Evolutionary conservation across 2,113 vertebrate genomes (phyloP), one percentile per base, ranked within the genome.

Genomic region (Aegotheles bennettii): DNA sequence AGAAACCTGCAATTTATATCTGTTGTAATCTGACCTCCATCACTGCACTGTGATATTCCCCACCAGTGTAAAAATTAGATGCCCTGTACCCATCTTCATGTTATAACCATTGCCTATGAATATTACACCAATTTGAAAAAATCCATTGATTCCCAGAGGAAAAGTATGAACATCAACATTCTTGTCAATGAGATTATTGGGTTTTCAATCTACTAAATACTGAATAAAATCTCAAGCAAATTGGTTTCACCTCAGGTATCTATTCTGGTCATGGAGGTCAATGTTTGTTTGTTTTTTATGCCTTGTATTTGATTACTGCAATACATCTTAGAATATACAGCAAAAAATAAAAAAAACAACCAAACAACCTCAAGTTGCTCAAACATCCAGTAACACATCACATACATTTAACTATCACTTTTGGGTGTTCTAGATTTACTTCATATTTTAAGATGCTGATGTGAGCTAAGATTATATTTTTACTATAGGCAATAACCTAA

Each of bases 131-230:
- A 36, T 77, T 68, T 80, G 51, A 74, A 96, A 95, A 94, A 93
- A 74, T 60, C 54, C 61, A 68, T 36, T 31, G 50, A 94, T 93
- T 96, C 54, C 36, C 59, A 68, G 43, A 16, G 43, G 48, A 67
- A 60, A 75, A 69, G 28, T 70, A 63, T 28, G 16, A 23, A 57
- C 59, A 75, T 90, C 51, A 94, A 74, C 63, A 87, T 80, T 85
- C 76, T 74, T 93, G 81, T 91, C 82, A 90, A 84, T 3, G 6
- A 94, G 54, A 90, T 90, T 78, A 96, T 63, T 90, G 42, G 45
- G 86, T 93, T 96, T 95, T 85, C 74, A 87, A 26, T 83, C 47
- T 89, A 74, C 65, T 84, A 89, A 87, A 89, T 40, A 79, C 2
- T 1, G 76, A 80, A 92, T 67, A 40, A 91, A 95, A 87, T 56